Conservation (phyloP, 2,797 vertebrate genomes). For the Chloroceryle inda region DNA sequence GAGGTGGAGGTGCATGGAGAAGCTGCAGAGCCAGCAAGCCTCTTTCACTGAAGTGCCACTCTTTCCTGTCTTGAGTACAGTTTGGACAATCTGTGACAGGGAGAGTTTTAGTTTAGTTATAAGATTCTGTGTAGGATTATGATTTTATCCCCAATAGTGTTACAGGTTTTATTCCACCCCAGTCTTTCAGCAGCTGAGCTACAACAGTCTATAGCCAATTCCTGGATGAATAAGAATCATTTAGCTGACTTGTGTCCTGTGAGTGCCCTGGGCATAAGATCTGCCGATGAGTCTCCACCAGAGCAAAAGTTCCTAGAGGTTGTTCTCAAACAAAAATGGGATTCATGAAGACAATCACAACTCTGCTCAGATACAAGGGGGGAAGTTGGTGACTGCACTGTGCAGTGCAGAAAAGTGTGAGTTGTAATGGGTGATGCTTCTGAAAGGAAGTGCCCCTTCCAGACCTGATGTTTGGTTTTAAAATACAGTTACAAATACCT, state of each 20-base stretch:
- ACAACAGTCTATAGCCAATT: not conserved
- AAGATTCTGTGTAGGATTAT: not conserved
- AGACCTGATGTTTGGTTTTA: not conserved
- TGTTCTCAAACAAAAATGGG: not conserved
- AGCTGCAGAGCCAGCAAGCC: not conserved
- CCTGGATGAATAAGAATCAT: not conserved
- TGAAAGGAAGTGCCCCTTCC: not conserved
- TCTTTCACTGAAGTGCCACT: rapidly evolving
- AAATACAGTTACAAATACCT: not conserved
- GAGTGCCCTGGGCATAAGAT: not conserved
- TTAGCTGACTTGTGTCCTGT: not conserved
- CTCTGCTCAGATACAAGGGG: rapidly evolving
- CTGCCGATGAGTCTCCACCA: not conserved
- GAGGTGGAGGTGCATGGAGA: not conserved
- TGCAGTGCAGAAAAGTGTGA: not conserved
- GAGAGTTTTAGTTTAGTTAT: not conserved
- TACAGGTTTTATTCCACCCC: not conserved
- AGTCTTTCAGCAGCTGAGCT: not conserved
- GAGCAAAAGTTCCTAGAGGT: not conserved
- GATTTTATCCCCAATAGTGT: not conserved
- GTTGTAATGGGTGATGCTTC: not conserved
- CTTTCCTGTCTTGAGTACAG: not conserved
- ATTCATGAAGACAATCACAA: not conserved
- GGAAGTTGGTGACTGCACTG: not conserved
- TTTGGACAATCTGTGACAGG: not conserved